Evolutionary conservation across 1,140 invertebrate genomes (phyloP), one percentile per base, ranked within the genome.

Genomic region (Brachionus rotundiformis): DNA sequence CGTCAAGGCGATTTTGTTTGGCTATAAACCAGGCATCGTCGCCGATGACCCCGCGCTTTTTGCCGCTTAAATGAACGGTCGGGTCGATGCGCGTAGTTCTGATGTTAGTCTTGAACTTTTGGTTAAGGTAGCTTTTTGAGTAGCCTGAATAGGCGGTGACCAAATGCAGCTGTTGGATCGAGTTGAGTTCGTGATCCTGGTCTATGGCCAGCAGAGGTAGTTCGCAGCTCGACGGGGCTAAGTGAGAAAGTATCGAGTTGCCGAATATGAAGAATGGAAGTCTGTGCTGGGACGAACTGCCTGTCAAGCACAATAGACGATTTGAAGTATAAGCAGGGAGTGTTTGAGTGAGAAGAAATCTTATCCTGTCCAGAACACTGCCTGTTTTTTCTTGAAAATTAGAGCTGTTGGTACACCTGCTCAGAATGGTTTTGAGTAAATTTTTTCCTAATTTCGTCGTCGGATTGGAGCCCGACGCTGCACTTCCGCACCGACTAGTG

Each of bases 1-100:
- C 76, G 36, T 79, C 47, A 10, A 79, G 8, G 10, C 54, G 2
- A 3, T 63, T 54, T 3, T 63, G 47, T 11, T 31, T 79, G 6
- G 76, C 76, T 27, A 79, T 79, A 19, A 79, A 79, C 76, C 76
- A 79, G 13, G 76, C 76, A 25, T 79, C 76, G 23, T 79, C 76
- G 29, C 76, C 76, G 47, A 79, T 63, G 19, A 79, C 76, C 13
- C 68, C 68, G 16, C 41, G 36, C 41, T 73, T 73, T 25, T 73
- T 44, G n/a, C 68, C 23, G 19, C 36, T 23, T n/a, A 73, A 68
- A 68, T 29, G 36, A 25, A 3, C 2, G 41, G n/a, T 10, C 2
- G 10, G 10, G 33, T 73, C 25, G 11, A 73, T 25, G 2, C 36
- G 19, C 10, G 36, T 73, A 3, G 68, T 73, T 25, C 23, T 47